Evolutionary conservation across 2,113 vertebrate genomes (phyloP).

Genomic region (Philantomba maxwellii): DNA sequence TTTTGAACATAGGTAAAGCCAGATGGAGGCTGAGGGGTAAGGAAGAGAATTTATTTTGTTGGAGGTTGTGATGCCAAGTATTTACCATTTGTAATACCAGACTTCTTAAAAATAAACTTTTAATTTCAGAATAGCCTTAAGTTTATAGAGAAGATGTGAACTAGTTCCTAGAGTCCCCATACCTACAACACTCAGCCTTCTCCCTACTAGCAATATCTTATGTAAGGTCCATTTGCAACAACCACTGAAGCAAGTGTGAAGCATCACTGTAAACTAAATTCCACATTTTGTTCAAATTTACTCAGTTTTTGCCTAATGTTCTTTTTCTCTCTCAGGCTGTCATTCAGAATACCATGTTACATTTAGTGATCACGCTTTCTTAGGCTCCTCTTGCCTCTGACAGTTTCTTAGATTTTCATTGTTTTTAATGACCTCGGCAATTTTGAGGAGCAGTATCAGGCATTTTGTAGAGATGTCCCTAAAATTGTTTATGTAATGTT

Average conservation of each 20-base stretch:
- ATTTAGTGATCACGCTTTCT: not conserved
- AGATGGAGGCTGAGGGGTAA: not conserved
- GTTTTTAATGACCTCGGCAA: not conserved
- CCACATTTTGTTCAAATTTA: not conserved
- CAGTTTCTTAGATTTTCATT: not conserved
- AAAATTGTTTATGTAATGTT: not conserved
- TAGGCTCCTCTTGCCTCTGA: not conserved
- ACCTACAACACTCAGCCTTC: not conserved
- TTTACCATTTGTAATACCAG: not conserved
- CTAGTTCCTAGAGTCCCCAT: not conserved
- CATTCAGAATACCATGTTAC: not conserved
- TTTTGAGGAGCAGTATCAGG: not conserved
- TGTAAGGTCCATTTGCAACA: not conserved
- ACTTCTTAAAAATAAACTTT: not conserved
- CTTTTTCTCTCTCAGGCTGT: not conserved
- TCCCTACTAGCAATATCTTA: not conserved
- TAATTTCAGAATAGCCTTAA: not conserved
- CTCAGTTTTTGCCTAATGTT: not conserved
- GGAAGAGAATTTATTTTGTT: not conserved
- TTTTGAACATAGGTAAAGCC: constrained; percentile 12
- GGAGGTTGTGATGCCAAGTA: not conserved
- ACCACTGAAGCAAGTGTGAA: not conserved
- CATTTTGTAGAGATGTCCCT: not conserved
- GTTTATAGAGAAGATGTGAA: not conserved
- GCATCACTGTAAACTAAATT: not conserved